phyloP scores from a whole-genome alignment of 2,797 vertebrate species.

The Petrocephalus sullivani region DNA sequence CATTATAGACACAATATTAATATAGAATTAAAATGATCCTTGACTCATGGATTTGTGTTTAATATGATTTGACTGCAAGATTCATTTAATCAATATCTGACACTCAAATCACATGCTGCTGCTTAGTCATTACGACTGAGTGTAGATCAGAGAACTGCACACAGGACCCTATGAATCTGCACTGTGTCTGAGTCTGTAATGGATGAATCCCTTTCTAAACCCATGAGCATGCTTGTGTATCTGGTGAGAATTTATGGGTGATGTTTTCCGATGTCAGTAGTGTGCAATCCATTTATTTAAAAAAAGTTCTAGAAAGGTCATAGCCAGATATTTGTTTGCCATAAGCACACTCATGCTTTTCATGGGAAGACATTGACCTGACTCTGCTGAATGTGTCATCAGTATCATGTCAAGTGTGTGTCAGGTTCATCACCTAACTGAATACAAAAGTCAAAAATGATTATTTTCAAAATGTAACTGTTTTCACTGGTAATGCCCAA shows the following conservation, averaged over 20 bases:
- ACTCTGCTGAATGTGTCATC: neutral
- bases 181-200: neutral
- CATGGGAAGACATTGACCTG: neutral
- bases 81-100: neutral
- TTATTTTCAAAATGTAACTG: neutral
- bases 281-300: neutral
- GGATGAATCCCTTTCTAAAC: neutral
- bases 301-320: constrained; percentile 12
- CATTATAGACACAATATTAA: neutral
- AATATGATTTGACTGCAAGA: neutral
- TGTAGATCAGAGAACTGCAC: neutral
- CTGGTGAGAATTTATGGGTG: neutral
- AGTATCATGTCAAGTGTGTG: neutral
- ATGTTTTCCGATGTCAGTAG: neutral
- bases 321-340: neutral
- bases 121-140: neutral
- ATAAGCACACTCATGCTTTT: neutral
- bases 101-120: neutral
- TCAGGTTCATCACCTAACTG: neutral
- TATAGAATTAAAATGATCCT: neutral
- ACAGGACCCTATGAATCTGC: neutral
- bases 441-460: neutral
- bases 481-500: neutral
- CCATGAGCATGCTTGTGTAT: neutral
- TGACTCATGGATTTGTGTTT: neutral